Evolutionary conservation across 2,113 vertebrate species (phyloP), one percentile per base, ranked within the genome.

Genomic region (Uropsilus gracilis): DNA sequence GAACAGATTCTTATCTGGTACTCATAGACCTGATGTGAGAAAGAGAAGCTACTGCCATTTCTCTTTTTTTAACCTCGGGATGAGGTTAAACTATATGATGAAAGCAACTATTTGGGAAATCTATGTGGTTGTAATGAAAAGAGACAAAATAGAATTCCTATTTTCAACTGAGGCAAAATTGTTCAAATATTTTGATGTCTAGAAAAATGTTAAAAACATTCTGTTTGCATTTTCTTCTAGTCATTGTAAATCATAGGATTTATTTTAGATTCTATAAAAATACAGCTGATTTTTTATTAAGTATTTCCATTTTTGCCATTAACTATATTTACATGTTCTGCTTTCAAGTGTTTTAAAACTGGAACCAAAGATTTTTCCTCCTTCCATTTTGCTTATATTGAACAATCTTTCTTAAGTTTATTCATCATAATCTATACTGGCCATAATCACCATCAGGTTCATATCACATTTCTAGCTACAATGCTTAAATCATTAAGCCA

Each of bases 41-140:
- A 75, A 94, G 46, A 59, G 44, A 94, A 68, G 55, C 2, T 42
- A 64, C 26, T 34, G 26, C 37, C 50, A 46, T 44, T 30, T 46
- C 44, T 57, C 42, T 55, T 66, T 64, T 34, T 91, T 73, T 22
- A 14, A 77, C 18, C 1, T 69, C 44, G 57, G 34, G 4, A n/a
- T 8, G 82, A 86, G n/a, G n/a, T n/a, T n/a, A n/a, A n/a, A n/a
- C n/a, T n/a, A 82, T 46, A 44, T 55, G 50, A 81, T 39, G 32
- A 89, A 86, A 91, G 46, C 6, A 61, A 77, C 64, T n/a, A 9
- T 77, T 81, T 76, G 14, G 61, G 68, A 86, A 22, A 91, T 90
- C 14, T 83, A 13, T 75, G 78, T 32, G 22, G 6, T 44, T 82
- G 44, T 11, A 68, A 16, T 42, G 24, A 32, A 8, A 77, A 63